Evolutionary conservation across 2,797 vertebrate genomes (phyloP).

Genomic region (Sibirionetta formosa): DNA sequence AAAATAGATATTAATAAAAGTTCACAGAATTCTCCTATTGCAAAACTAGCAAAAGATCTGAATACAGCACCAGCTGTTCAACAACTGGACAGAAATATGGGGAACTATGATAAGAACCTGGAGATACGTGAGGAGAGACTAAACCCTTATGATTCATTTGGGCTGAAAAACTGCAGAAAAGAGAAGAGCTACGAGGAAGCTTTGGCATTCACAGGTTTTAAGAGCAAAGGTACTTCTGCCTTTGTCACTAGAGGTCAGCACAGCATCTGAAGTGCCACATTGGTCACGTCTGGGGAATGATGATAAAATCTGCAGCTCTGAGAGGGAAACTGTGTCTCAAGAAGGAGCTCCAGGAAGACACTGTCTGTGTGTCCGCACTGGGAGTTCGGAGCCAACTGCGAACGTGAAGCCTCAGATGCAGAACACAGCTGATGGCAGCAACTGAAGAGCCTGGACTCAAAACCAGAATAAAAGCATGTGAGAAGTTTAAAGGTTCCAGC

Average conservation of each 20-base stretch:
- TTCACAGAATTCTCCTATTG: background rate
- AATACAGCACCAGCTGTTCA: background rate
- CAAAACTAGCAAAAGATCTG: background rate
- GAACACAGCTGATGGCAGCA: background rate
- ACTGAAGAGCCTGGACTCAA: background rate
- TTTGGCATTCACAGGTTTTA: rapidly evolving
- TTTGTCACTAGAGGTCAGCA: conserved; percentile 71
- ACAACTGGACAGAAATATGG: background rate
- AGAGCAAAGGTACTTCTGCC: background rate
- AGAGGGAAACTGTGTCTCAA: background rate
- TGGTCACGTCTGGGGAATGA: rapidly evolving
- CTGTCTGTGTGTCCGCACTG: background rate
- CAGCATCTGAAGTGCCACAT: background rate
- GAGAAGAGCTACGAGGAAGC: rapidly evolving
- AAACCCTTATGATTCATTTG: background rate
- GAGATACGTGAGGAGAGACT: background rate
- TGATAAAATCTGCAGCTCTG: background rate
- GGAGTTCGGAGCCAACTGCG: background rate
- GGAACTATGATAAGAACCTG: background rate
- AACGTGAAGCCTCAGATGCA: background rate
- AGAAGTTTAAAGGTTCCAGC: background rate
- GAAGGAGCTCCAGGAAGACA: background rate
- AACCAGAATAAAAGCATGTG: background rate
- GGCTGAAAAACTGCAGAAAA: background rate
- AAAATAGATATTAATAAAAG: background rate